Evolutionary conservation across 2,888 invertebrate genomes (phyloP), one percentile per base, ranked within the genome.

Genomic region (Protophormia terraenovae): DNA sequence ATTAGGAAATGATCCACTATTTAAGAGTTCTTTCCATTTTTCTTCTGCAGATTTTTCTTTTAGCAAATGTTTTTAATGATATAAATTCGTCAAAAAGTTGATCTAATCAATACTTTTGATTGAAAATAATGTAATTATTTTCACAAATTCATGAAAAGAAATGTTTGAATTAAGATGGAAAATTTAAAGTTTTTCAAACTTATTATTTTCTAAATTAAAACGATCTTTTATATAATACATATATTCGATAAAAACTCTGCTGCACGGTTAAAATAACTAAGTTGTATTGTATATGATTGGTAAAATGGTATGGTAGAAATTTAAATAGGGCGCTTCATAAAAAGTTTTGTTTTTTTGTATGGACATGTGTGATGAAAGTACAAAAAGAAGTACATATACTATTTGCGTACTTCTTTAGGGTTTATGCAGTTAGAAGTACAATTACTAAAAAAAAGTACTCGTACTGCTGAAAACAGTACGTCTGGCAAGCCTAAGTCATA

Each of bases 11-110:
- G 79, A 38, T 35, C 62, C 66, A 50, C 64, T 72, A 32, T 72
- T 45, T 55, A 81, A 60, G 14, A 73, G 75, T 12, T 64, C 50
- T 24, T 66, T 81, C 67, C 67, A 73, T 58, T 72, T 80, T 24
- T 80, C 41, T 80, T 64, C 73, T 55, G 2, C 5, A 19, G 64
- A 27, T 1, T 50, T 79, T 60, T 62, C 50, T n/a, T n/a, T n/a
- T n/a, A 67, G 58, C 45, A 67, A 77, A 77, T 27, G 38, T 24
- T 38, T 76, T 50, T 55, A 66, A 66, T 7, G 19, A 35, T 29
- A 77, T 14, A 12, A 77, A 55, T 22, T 67, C 66, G 14, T 67
- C 66, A 67, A 77, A 77, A 35, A 32, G 67, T 58, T 12, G 6
- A 66, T 55, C 32, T 1, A 38, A 27, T 71, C 53, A 55, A 72